Conservation (phyloP, 2,888 invertebrate species). For the Rhorus exstirpatorius region DNA sequence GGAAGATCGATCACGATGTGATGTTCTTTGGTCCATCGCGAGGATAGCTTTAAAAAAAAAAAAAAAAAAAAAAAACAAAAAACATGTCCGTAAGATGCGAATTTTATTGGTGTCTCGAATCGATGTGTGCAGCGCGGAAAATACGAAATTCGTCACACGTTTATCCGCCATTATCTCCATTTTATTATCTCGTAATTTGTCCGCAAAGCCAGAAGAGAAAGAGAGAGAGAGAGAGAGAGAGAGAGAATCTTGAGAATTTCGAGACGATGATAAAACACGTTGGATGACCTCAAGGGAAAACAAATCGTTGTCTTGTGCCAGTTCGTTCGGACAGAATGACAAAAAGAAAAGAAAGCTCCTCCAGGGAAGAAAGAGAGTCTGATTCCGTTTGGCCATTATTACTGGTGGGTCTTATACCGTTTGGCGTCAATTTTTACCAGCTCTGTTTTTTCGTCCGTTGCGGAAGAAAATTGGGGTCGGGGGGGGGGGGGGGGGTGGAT, state of each 20-base stretch:
- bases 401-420: conserved; percentile 1
- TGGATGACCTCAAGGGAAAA: not conserved
- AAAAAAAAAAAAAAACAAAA: conserved; percentile 26
- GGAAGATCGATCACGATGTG: no score
- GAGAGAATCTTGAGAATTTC: not conserved
- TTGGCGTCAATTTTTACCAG: conserved; percentile 57
- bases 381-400: not conserved
- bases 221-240: no score
- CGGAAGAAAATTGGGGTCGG: conserved; percentile 4
- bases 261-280: not conserved
- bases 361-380: not conserved
- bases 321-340: conserved; percentile 8
- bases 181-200: conserved; percentile 26
- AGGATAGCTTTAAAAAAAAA: no score
- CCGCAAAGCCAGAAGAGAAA: not conserved
- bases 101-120: conserved; percentile 33
- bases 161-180: not conserved
- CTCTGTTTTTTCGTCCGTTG: conserved; percentile 75
- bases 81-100: not conserved
- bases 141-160: conserved; percentile 1
- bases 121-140: not conserved
- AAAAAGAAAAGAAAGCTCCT: not conserved
- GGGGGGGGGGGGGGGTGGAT: not conserved
- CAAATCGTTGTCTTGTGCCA: conserved; percentile 20
- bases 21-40: no score